Percentiles rank a stretch among this genome's conserved stretches.
Evolutionary conservation across 2,113 vertebrate species (phyloP).

Genomic region (Pimephales promelas): DNA sequence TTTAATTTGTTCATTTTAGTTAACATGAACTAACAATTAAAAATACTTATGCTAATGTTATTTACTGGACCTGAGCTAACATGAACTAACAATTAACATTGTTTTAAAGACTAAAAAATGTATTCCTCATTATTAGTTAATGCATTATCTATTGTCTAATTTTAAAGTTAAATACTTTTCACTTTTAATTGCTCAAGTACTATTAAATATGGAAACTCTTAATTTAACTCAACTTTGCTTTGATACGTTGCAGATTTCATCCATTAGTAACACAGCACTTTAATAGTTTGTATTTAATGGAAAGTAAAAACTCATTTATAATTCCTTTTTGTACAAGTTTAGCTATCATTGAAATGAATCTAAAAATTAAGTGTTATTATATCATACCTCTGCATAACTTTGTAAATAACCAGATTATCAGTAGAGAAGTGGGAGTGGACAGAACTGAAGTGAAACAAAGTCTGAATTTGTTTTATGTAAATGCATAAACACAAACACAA

Average conservation of each 20-base stretch:
- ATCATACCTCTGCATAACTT: not conserved
- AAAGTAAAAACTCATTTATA: not conserved
- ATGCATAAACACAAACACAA: not conserved
- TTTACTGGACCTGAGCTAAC: too few species aligned
- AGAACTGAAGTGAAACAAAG: not conserved
- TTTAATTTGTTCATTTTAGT: too few species aligned
- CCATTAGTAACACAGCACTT: not conserved
- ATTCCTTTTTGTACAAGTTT: not conserved
- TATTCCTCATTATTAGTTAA: too few species aligned
- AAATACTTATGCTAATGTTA: too few species aligned
- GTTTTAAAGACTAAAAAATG: too few species aligned
- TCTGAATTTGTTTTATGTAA: not conserved
- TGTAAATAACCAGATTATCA: not conserved
- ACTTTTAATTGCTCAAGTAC: not conserved
- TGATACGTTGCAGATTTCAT: not conserved
- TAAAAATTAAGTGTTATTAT: not conserved
- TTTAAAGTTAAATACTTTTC: not conserved
- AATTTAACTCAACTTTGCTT: not conserved
- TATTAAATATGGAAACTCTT: not conserved
- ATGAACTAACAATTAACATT: too few species aligned
- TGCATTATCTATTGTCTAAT: too few species aligned
- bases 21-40: too few species aligned
- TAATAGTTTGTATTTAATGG: not conserved
- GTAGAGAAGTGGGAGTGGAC: slow-evolving; percentile 14
- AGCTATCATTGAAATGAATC: not conserved